Evolutionary conservation across 2,113 vertebrate genomes (phyloP), one percentile per base, ranked within the genome.

Genomic region (Cinclus cinclus): DNA sequence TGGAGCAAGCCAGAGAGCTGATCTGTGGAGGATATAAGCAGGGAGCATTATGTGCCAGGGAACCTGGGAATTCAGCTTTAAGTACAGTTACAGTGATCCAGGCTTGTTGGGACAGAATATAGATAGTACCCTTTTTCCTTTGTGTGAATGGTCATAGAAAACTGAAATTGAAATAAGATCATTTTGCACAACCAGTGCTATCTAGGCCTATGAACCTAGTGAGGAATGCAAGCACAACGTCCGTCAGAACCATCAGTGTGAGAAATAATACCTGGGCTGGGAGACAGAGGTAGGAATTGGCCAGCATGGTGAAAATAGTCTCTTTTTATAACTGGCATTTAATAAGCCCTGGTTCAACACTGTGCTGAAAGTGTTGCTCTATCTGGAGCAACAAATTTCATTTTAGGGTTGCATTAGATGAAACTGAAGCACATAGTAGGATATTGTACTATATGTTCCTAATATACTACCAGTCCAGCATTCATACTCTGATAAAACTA

Each of bases 121-220:
- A 56, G 5, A 7, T 13, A 60, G 16, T 11, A 2, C 0, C 7
- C 3, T 2, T 69, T 56, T 65, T 77, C 4, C 15, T 75, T 78
- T 49, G 13, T n/a, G 10, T 21, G 25, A 63, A 28, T 13, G 22
- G 63, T 69, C 37, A 56, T 5, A 41, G 25, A 3, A 83, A 87
- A 58, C 4, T 19, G 24, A 75, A 70, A 70, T 20, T 62, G 18
- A 94, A 93, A 81, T 41, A 58, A 33, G 25, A 28, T 39, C 4
- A 15, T 42, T 87, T 78, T 70, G 13, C 13, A 42, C 6, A 46
- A 25, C n/a, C 19, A 58, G 1, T 39, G 15, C 2, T 53, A 13
- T 67, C 62, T 41, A 49, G 15, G n/a, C 9, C 28, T 33, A 33
- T 0, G 1, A 55, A 59, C 16, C 33, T 30, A 27, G 14, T 0